Evolutionary conservation across 37 sponge, comb jelly and placozoan species (phyloP), one percentile per base, ranked within the genome.

Genomic region (Spongia lamella): DNA sequence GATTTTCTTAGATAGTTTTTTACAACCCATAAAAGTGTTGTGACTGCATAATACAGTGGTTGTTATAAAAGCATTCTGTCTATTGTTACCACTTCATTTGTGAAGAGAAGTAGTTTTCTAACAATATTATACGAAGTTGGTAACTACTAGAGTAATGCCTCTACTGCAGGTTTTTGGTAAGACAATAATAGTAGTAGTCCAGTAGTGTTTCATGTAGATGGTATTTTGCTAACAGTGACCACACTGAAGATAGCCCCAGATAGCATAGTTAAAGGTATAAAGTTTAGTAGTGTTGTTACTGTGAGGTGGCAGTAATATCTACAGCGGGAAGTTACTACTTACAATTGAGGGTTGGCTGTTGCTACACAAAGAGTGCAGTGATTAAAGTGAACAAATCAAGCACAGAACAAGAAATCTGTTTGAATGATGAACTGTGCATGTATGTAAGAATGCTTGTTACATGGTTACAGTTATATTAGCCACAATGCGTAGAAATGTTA

Each of bases 381-480:
- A 24, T 33, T 34, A 33, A 62, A 62, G 2, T 34, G 25, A 1
- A 19, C n/a, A 34, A 34, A 17, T 62, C 63, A 25, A 19, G 17
- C 25, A 26, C 34, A 30, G 34, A 62, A 34, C 34, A 15, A 25
- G 31, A 62, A 62, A 62, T 62, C 25, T 19, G 31, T 62, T 62
- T 16, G 47, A 9, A 43, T 43, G 47, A 43, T 43, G 47, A 43
- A 20, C 39, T 37, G 21, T 40, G 70, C 40, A 49, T 68, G 47
- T 49, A 30, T 6, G 52, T 74, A 61, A 59, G 33, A 56, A 36
- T 55, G 31, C 32, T 19, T 72, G 58, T 72, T 3, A 21, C 21
- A 21, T 72, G 73, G 3, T 34, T 19, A 16, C 22, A 13, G 7
- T 24, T 25, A 49, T 49, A 11, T 50, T 16, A 11, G 21, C 21